phyloP scores from a whole-genome alignment of 2,113 vertebrate genomes.

The Myiozetetes cayanensis region DNA sequence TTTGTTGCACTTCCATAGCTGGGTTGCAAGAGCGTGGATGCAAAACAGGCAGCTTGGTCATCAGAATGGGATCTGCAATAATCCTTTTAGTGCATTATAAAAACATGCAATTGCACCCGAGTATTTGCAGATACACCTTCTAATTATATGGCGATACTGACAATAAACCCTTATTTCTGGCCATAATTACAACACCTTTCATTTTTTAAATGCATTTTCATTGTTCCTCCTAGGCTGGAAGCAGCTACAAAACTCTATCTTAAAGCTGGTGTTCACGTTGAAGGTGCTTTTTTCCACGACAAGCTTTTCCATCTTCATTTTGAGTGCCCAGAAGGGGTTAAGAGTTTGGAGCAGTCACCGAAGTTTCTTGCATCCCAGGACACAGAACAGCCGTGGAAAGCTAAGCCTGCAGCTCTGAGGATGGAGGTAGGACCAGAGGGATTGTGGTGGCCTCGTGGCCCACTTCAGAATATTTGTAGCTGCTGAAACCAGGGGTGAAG shows the following conservation, averaged over 20 bases:
- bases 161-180: neutral
- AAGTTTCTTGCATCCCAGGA: neutral
- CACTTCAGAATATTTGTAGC: neutral
- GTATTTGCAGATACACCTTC: neutral
- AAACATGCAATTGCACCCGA: rapidly evolving
- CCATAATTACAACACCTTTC: neutral
- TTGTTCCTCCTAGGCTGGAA: neutral
- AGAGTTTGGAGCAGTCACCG: neutral
- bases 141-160: neutral
- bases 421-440: rapidly evolving
- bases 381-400: neutral
- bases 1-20: neutral
- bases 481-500: neutral
- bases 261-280: rapidly evolving
- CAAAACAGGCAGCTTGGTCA: neutral
- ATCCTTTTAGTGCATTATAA: neutral
- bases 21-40: neutral
- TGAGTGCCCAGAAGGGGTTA: neutral
- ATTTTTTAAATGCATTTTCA: neutral
- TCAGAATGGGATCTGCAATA: neutral
- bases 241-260: neutral
- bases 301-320: neutral
- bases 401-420: neutral
- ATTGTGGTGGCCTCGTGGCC: rapidly evolving
- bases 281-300: neutral